Percentiles rank a stretch among this genome's conserved stretches.
Evolutionary conservation across 2,797 vertebrate genomes (phyloP).

Genomic region (Lutjanus campechanus): DNA sequence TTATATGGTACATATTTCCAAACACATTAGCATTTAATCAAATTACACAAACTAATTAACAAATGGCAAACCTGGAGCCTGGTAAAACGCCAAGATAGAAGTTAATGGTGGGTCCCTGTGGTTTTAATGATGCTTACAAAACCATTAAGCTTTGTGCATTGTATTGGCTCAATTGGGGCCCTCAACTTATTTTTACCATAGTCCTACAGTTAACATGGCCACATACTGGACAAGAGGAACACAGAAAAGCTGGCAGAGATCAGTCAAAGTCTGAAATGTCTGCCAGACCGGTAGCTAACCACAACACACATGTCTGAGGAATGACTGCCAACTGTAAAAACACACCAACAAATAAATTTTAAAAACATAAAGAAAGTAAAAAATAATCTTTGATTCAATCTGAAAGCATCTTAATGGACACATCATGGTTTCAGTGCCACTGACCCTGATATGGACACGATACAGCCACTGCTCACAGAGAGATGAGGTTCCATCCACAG

Average conservation of each 20-base stretch:
- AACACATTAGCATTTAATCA: neutral
- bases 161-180: neutral
- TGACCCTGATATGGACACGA: neutral
- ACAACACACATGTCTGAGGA: neutral
- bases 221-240: neutral
- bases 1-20: no score
- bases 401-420: neutral
- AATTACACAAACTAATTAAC: neutral
- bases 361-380: neutral
- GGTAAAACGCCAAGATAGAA: no score
- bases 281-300: neutral
- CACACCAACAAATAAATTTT: neutral
- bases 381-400: neutral
- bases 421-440: neutral
- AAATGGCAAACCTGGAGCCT: no score
- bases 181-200: neutral
- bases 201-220: neutral
- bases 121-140: no score
- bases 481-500: neutral
- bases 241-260: neutral
- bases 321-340: neutral
- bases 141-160: neutral
- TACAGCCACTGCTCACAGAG: neutral
- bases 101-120: no score
- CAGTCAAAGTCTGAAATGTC: neutral